Conservation (phyloP, 2,888 invertebrate genomes). For the Andrena praecox region DNA sequence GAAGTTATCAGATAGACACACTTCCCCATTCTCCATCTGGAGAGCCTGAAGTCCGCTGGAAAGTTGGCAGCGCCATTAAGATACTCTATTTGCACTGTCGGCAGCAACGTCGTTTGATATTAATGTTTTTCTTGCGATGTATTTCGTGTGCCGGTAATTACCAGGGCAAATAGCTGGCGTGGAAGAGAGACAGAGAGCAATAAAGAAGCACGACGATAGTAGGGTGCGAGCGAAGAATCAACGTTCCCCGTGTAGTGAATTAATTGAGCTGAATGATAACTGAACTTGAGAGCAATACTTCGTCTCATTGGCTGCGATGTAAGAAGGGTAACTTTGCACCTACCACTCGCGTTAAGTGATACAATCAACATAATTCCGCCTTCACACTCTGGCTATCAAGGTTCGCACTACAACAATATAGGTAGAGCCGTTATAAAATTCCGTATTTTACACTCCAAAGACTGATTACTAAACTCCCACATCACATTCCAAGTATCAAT, state of each 20-base stretch:
- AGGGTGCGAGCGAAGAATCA: conserved; percentile 47
- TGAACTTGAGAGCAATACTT: conserved; percentile 14
- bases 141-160: conserved; percentile 79
- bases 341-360: not conserved
- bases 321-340: not conserved
- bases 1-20: conserved; percentile 56
- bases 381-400: too few relatives aligned
- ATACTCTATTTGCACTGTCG: conserved; percentile 81
- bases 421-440: too few relatives aligned
- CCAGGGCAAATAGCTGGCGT: conserved; percentile 75
- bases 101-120: conserved; percentile 80
- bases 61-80: conserved; percentile 81
- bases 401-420: too few relatives aligned
- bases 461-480: too few relatives aligned
- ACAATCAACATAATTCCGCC: too few relatives aligned
- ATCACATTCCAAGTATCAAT: too few relatives aligned
- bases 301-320: not conserved
- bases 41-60: conserved; percentile 64
- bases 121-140: conserved; percentile 83
- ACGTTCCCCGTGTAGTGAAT: conserved; percentile 44
- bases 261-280: conserved; percentile 55
- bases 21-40: conserved; percentile 58
- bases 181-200: conserved; percentile 51
- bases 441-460: too few relatives aligned
- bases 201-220: conserved; percentile 43